Evolutionary conservation across 37 sponge, comb jelly and placozoan species (phyloP).

Genomic region (Ephydatia muelleri): DNA sequence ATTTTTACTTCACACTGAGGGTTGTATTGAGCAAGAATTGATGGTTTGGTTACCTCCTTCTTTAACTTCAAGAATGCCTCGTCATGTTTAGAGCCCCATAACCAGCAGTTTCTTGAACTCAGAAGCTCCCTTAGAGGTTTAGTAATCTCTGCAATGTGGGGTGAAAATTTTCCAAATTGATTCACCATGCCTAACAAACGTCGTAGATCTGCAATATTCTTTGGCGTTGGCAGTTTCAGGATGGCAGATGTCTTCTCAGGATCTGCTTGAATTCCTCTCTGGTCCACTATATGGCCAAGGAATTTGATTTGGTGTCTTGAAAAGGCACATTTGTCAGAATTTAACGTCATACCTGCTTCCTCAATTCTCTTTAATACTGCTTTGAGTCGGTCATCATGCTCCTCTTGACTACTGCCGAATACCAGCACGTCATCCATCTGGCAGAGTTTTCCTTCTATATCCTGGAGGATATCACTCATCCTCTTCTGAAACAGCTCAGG

Average conservation of each 20-base stretch:
- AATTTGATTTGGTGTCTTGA: not conserved
- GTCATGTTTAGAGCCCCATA: constrained; percentile 48
- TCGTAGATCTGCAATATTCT: not conserved
- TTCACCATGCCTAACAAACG: constrained; percentile 28
- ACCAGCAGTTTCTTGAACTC: constrained; percentile 31
- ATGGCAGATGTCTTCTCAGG: constrained; percentile 44
- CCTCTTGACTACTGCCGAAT: constrained; percentile 13
- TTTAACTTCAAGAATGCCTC: constrained; percentile 36
- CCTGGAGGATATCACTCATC: constrained; percentile 29
- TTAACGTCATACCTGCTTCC: constrained; percentile 18
- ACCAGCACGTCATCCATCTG: constrained; percentile 45
- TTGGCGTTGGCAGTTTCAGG: constrained; percentile 30
- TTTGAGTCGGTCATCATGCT: constrained; percentile 17
- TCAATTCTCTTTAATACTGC: not conserved
- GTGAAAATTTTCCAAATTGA: constrained; percentile 14
- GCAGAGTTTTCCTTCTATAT: constrained; percentile 55
- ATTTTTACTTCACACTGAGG: not conserved
- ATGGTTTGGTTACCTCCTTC: constrained; percentile 16
- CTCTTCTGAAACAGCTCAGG: constrained; percentile 62
- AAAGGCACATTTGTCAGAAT: constrained; percentile 26
- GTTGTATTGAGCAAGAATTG: not conserved
- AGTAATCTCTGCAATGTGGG: constrained; percentile 10
- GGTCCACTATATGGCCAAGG: constrained; percentile 40
- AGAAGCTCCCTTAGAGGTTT: constrained; percentile 45
- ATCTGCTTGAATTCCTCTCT: constrained; percentile 30